phyloP scores from a whole-genome alignment of 2,113 vertebrate species.

The Eudyptes chrysolophus region DNA sequence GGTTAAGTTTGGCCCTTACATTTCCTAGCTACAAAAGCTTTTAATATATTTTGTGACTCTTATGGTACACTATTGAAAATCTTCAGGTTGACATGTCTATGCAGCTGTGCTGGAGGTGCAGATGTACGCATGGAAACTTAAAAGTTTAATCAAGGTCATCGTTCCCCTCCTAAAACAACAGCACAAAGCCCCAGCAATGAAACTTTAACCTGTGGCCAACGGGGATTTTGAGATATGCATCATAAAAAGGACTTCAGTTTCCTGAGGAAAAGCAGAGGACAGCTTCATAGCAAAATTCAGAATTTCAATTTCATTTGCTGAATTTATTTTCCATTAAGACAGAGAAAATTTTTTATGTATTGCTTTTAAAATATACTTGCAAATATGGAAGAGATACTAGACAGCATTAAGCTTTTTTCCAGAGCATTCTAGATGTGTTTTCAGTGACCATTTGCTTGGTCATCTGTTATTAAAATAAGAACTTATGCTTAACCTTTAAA shows the following conservation, averaged over 20 bases:
- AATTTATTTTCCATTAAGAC: background rate
- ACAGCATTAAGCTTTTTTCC: background rate
- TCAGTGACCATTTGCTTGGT: background rate
- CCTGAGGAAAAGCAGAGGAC: background rate
- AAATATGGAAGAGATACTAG: background rate
- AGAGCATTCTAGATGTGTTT: background rate
- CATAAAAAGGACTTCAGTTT: background rate
- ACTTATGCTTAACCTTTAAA: background rate
- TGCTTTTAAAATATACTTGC: background rate
- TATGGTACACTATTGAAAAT: background rate
- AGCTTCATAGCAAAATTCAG: background rate
- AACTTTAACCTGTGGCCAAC: background rate
- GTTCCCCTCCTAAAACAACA: background rate
- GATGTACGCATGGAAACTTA: background rate
- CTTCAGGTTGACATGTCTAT: background rate
- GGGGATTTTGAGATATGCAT: background rate
- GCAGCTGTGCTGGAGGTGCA: background rate
- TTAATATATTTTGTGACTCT: background rate
- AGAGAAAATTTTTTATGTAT: background rate
- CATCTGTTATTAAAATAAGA: background rate
- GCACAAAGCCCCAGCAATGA: background rate
- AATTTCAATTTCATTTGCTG: background rate
- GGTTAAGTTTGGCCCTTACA: background rate
- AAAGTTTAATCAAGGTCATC: background rate
- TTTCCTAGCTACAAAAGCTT: background rate